These are phyloP conservation scores for Schlechtendalia chinensis DNA, from an alignment of 1,140 invertebrate species.

Conservation along the genomic window DNA sequence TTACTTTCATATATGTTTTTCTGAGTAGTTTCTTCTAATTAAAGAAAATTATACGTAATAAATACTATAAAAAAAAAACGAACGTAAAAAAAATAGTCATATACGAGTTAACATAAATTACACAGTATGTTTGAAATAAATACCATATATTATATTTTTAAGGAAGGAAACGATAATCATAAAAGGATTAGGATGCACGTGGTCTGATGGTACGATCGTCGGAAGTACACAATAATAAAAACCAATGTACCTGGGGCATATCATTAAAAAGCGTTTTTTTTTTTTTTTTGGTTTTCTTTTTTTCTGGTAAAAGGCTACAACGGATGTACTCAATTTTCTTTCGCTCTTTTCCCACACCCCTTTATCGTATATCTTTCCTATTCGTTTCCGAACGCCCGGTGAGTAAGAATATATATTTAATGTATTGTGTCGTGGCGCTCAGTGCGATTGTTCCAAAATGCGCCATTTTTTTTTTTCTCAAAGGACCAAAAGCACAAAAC, in stretches of 20 bases:
- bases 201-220: conserved; percentile 8
- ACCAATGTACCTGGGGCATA: conserved; percentile 23
- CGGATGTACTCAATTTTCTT: conserved; percentile 45
- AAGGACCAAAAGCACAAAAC: conserved; percentile 36
- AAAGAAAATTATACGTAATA: too few relatives aligned
- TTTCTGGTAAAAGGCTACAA: conserved; percentile 30
- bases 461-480: conserved; percentile 42
- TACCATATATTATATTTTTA: not conserved
- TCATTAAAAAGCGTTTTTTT: conserved; percentile 39
- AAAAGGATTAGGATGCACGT: conserved; percentile 40
- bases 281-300: conserved; percentile 7
- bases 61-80: too few relatives aligned
- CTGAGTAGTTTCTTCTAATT: too few relatives aligned
- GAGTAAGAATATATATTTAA: conserved; percentile 10
- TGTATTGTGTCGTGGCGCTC: conserved; percentile 23
- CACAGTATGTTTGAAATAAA: not conserved
- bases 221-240: conserved; percentile 39
- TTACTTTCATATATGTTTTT: too few relatives aligned
- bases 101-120: not conserved
- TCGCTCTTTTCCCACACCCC: not conserved
- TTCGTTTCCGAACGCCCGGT: conserved; percentile 35
- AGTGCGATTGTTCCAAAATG: conserved; percentile 19
- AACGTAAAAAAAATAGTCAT: too few relatives aligned
- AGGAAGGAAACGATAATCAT: conserved; percentile 41
- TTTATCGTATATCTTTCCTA: conserved; percentile 23